Evolutionary conservation across 2,888 invertebrate genomes (phyloP).

Genomic region (Minunthozetes semirufus): DNA sequence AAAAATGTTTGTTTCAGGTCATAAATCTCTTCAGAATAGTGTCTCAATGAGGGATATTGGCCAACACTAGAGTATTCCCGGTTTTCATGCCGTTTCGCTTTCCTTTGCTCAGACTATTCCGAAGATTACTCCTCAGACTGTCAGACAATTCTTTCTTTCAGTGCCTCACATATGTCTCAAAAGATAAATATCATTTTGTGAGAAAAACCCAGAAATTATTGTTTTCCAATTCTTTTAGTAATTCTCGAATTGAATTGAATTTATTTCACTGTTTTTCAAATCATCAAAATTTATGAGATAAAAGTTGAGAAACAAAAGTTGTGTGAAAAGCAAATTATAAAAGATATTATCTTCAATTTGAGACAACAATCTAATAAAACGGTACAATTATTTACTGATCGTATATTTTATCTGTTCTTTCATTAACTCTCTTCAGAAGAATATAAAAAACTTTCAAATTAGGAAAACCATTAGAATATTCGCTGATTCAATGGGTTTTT

Average conservation of each 20-base stretch:
- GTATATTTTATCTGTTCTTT: neutral
- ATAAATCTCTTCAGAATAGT: constrained; percentile 1
- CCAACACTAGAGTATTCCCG: neutral
- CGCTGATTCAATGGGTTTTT: constrained; percentile 1
- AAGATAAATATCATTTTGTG: constrained; percentile 1
- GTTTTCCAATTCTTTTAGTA: neutral
- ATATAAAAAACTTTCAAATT: constrained; percentile 23
- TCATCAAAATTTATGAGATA: constrained; percentile 22
- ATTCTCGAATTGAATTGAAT: neutral
- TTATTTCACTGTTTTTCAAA: constrained; percentile 4
- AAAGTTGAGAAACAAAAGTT: neutral
- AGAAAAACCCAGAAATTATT: neutral
- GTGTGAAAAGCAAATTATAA: neutral
- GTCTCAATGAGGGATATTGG: constrained; percentile 17
- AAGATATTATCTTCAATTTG: constrained; percentile 16
- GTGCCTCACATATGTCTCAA: constrained; percentile 17
- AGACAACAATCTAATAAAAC: constrained; percentile 7
- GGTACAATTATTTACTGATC: neutral
- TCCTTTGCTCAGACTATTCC: neutral
- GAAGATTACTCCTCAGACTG: constrained; percentile 10
- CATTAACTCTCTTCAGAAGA: neutral
- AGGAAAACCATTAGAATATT: constrained; percentile 23
- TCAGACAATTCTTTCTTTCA: neutral
- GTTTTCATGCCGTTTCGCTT: neutral
- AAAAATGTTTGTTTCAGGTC: neutral